Conservation (phyloP, 2,797 vertebrate species). For the Nasua narica region DNA sequence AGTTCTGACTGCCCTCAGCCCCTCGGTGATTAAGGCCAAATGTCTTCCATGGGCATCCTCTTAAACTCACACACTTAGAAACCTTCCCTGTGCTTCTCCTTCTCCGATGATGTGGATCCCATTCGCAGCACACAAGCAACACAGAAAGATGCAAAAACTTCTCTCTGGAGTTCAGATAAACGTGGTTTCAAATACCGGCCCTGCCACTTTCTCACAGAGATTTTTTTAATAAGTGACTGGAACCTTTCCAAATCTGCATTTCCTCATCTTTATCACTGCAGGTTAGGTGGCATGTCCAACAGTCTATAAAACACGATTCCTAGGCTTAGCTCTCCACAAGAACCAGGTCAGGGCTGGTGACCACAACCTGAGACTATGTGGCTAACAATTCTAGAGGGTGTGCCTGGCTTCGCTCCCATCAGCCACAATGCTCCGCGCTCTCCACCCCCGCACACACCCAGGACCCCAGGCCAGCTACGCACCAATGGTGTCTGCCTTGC, state of each 20-base stretch:
- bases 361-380: not conserved
- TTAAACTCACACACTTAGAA: not conserved
- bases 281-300: not conserved
- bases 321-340: not conserved
- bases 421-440: not conserved
- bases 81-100: not conserved
- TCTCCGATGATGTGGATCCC: not conserved
- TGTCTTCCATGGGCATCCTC: not conserved
- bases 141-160: not conserved
- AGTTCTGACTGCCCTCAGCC: not conserved
- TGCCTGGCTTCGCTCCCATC: not conserved
- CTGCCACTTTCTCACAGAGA: not conserved
- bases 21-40: not conserved
- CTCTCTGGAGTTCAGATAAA: not conserved
- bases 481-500: constrained; percentile 98
- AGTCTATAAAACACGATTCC: not conserved
- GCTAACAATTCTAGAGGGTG: not conserved
- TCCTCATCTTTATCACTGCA: not conserved
- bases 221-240: not conserved
- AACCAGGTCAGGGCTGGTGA: not conserved
- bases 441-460: not conserved
- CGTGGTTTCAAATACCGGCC: not conserved
- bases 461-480: constrained; percentile 67
- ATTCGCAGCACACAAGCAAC: not conserved
- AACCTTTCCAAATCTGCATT: not conserved